phyloP scores from a whole-genome alignment of 2,888 invertebrate species.

The Microctonus brassicae region DNA sequence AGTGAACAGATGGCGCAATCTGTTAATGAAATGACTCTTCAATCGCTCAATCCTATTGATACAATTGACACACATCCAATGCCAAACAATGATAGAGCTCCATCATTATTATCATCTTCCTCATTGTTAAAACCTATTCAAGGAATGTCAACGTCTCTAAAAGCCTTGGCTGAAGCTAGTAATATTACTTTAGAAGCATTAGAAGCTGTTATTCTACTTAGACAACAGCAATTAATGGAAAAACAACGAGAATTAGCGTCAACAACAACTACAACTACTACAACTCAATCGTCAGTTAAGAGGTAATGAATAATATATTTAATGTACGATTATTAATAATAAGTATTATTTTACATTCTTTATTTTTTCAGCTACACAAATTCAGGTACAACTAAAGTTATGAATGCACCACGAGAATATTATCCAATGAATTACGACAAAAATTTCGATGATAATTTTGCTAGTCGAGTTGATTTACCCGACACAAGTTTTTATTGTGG shows the following conservation, averaged over 20 bases:
- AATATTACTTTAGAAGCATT: constrained; percentile 85
- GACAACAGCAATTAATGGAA: constrained; percentile 79
- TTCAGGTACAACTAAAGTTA: constrained; percentile 75
- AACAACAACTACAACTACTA: constrained; percentile 70
- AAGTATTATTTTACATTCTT: background rate
- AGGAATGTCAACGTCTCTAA: constrained; percentile 71
- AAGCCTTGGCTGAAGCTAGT: constrained; percentile 77
- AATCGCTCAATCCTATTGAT: constrained; percentile 58
- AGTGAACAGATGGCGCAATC: constrained; percentile 60
- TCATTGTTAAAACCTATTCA: constrained; percentile 61
- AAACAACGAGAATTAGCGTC: constrained; percentile 72
- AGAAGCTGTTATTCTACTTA: constrained; percentile 80
- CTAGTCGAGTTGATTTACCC: constrained; percentile 86
- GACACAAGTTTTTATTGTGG: constrained; percentile 88
- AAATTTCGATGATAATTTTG: constrained; percentile 90
- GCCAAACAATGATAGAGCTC: constrained; percentile 56
- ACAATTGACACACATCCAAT: constrained; percentile 44
- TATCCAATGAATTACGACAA: constrained; percentile 91
- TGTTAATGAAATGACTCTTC: constrained; percentile 62
- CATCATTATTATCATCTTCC: constrained; percentile 53
- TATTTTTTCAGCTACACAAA: constrained; percentile 55
- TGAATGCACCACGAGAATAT: constrained; percentile 91
- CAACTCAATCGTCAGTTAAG: constrained; percentile 61
- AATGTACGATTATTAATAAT: background rate
- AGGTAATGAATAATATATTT: constrained; percentile 42